Base-by-base conservation (phyloP, 2,797 vertebrate species). In the Distichodus sexfasciatus region DNA sequence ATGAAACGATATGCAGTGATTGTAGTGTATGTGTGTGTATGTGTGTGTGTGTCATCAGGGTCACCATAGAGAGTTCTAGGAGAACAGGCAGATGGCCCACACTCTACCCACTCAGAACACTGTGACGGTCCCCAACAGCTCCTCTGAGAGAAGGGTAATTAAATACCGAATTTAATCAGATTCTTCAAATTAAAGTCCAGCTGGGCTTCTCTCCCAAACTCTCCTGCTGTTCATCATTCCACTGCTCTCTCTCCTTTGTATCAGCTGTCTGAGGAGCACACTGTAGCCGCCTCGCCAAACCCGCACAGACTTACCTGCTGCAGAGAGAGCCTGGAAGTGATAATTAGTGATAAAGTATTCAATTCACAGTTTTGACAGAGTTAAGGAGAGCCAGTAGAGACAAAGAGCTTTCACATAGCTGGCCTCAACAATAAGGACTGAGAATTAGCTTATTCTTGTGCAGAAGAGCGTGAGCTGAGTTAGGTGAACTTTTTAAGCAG, bases 111-210 rank as follows among this genome's bases (percentile, higher is more conserved):
- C 85, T 89, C 83, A 89, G 88, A 89, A 87, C 89, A 87, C 87
- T 87, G 88, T 90, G 89, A 89, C 87, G 85, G 84, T 87, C 87
- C 87, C 87, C 89, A 88, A 90, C 89, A 88, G 88, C 89, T 90
- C 90, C 88, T 87, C 78, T 81, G 90, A 91, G 89, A 91, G 87
- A 87, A 77, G 79, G 84, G 87, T 91, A 91, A 92, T 92, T 92
- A 92, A 91, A 91, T 90, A 88, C 88, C 85, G 88, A 91, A 91
- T 91, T 90, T 91, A 92, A 91, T 92, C 91, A 91, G 84, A 91
- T 91, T 91, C 84, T 81, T 91, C 86, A 91, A 92, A 92, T 92
- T 91, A 92, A 91, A 91, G 89, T 92, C 90, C 90, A 91, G 88
- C 90, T 91, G 90, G 86, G 91, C 86, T 85, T 83, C 86, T 90